phyloP scores from a whole-genome alignment of 2,888 invertebrate species.

The Andrena flavipes region DNA sequence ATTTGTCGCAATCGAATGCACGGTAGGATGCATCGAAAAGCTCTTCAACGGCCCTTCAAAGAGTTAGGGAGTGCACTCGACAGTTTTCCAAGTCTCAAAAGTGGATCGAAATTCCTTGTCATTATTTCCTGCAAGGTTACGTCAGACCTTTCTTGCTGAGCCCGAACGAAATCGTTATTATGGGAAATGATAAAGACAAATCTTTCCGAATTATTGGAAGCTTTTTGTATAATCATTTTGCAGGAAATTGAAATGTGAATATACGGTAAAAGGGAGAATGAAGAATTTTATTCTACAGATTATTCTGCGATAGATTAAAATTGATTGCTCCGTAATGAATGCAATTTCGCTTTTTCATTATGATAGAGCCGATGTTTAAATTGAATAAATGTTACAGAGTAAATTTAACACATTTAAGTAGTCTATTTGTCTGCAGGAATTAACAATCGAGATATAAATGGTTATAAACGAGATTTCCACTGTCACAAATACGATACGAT shows the following conservation, averaged over 20 bases:
- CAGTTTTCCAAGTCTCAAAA: slow-evolving; percentile 11
- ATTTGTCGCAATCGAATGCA: slow-evolving; percentile 58
- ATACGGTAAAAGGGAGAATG: too few species aligned
- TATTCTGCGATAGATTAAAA: too few species aligned
- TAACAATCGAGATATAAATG: neutral
- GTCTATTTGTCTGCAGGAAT: too few species aligned
- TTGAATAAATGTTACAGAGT: too few species aligned
- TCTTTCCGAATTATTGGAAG: too few species aligned
- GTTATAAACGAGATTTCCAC: neutral
- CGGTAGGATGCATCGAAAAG: slow-evolving; percentile 27
- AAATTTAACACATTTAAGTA: neutral
- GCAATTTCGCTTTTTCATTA: too few species aligned
- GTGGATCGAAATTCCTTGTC: slow-evolving; percentile 47
- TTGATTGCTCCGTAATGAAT: too few species aligned
- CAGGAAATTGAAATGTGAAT: too few species aligned
- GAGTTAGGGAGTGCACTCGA: slow-evolving; percentile 44
- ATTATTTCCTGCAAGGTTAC: slow-evolving; percentile 35
- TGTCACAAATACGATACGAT: neutral
- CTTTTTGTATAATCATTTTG: too few species aligned
- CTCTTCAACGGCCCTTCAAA: slow-evolving; percentile 32
- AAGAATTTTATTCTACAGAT: too few species aligned
- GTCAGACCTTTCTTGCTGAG: neutral
- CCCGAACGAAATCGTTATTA: neutral
- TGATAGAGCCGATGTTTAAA: too few species aligned
- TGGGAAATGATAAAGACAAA: neutral